phyloP scores from a whole-genome alignment of 2,888 invertebrate genomes.

The Drosophila eohydei region DNA sequence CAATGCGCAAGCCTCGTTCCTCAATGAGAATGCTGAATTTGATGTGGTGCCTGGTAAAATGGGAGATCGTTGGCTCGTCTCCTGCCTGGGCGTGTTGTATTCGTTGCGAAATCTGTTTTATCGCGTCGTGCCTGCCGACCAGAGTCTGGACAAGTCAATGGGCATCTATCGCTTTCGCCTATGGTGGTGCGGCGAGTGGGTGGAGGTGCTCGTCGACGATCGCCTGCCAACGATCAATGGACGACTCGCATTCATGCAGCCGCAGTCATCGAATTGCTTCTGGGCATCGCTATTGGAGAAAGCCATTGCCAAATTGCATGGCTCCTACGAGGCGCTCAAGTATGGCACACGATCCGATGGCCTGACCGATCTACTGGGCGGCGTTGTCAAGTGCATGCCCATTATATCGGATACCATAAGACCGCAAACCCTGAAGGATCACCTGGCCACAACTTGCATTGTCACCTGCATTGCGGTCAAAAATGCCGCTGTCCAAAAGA shows the following conservation, averaged over 20 bases:
- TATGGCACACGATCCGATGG: slow-evolving; percentile 96
- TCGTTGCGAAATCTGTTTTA: slow-evolving; percentile 95
- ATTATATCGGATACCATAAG: slow-evolving; percentile 89
- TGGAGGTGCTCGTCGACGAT: slow-evolving; percentile 95
- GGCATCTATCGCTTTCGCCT: slow-evolving; percentile 95
- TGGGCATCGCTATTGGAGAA: slow-evolving; percentile 96
- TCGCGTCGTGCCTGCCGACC: slow-evolving; percentile 95
- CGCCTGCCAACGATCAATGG: slow-evolving; percentile 95
- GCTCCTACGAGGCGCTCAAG: slow-evolving; percentile 96
- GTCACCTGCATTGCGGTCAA: slow-evolving; percentile 89
- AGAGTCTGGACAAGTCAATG: slow-evolving; percentile 90
- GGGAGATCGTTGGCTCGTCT: slow-evolving; percentile 96
- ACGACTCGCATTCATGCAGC: slow-evolving; percentile 93
- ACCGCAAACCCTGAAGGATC: slow-evolving; percentile 87
- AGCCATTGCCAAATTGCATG: slow-evolving; percentile 97
- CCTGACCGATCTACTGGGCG: slow-evolving; percentile 94
- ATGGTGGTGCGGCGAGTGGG: slow-evolving; percentile 98
- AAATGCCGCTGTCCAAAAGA: slow-evolving; percentile 85
- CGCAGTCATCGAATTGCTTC: slow-evolving; percentile 91
- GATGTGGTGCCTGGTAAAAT: slow-evolving; percentile 94
- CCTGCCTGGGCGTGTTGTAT: slow-evolving; percentile 93
- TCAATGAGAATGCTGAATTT: slow-evolving; percentile 88
- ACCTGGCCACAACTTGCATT: slow-evolving; percentile 93
- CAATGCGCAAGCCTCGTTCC: slow-evolving; percentile 86
- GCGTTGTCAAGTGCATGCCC: slow-evolving; percentile 93